Base-by-base conservation (phyloP, 2,113 vertebrate species). In the Nothoprocta pentlandii region DNA sequence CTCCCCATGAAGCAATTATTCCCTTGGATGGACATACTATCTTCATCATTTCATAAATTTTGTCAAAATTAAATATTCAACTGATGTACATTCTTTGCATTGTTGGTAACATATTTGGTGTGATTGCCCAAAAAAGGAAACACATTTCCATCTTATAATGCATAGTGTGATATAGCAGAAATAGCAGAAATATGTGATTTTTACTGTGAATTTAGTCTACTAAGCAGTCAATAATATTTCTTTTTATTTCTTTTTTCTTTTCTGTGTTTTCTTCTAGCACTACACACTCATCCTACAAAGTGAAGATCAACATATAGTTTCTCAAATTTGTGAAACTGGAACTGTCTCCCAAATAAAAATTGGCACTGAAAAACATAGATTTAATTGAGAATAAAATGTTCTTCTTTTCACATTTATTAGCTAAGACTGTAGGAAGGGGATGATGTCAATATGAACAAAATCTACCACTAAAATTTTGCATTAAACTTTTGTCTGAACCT, bases 21-120 rank as follows among this genome's bases (percentile, higher is more conserved):
- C 53, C 7, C 70, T 93, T 95, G 44, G 78, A 93, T 89, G 46
- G 41, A 79, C 80, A 89, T 54, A 59, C 26, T 80, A 44, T 87
- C 61, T 94, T 95, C 78, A 91, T 93, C 95, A 90, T 94, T 89
- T 42, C 58, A 94, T 58, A 67, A 90, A 93, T 95, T 94, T 92
- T 93, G n/a, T 70, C 71, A 75, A 94, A 56, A 46, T 95, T 92
- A 80, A 83, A 69, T 75, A 87, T 95, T 66, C 47, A 93, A 12
- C 42, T 85, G 71, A 75, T 69, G 30, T 64, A 78, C 81, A 63
- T 89, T 93, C 73, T n/a, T 83, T 83, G 66, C 16, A 13, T 39
- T 67, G 51, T 94, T 4, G 14, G 73, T 96, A 85, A 74, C 34
- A 36, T 85, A 81, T 85, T 56, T 28, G 41, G 17, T 69, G 70